These are phyloP conservation scores for Cyprinodon tularosa DNA, from an alignment of 2,113 vertebrate species.

Conservation along the genomic window DNA sequence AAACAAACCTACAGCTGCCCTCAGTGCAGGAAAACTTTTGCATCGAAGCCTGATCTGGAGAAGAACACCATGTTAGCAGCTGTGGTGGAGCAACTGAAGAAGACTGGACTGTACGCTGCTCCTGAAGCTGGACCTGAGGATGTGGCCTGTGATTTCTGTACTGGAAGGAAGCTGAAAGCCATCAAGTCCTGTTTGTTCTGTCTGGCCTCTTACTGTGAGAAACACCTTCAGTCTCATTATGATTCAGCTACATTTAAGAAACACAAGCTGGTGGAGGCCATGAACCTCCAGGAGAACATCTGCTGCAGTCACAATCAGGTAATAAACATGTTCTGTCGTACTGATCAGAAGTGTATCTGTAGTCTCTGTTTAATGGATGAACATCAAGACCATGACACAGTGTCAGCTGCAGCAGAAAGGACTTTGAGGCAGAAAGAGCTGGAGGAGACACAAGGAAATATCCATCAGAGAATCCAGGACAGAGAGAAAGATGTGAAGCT, in stretches of 20 bases:
- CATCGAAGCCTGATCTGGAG: neutral
- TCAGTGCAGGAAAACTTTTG: slow-evolving; percentile 4
- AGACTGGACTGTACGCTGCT: slow-evolving; percentile 1
- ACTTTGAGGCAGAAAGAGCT: slow-evolving; percentile 25
- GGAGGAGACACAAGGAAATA: neutral
- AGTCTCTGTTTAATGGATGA: slow-evolving; percentile 11
- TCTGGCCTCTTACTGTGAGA: neutral
- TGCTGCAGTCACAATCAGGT: slow-evolving; percentile 24
- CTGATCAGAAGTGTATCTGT: slow-evolving; percentile 32
- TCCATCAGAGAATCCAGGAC: slow-evolving; percentile 11
- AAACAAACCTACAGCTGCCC: slow-evolving; percentile 1
- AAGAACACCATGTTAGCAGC: slow-evolving; percentile 2
- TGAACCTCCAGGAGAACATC: slow-evolving; percentile 22
- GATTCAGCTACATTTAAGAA: neutral
- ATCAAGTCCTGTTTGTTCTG: neutral
- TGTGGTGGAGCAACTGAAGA: neutral
- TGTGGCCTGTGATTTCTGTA: neutral
- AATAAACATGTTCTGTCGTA: slow-evolving; percentile 39
- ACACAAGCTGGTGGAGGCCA: slow-evolving; percentile 5
- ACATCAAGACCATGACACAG: slow-evolving; percentile 19
- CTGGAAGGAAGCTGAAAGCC: neutral
- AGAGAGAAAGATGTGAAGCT: slow-evolving; percentile 18
- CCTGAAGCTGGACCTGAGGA: slow-evolving; percentile 20
- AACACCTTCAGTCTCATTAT: slow-evolving; percentile 15
- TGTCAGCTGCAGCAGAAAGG: slow-evolving; percentile 26